Evolutionary conservation across 1,140 invertebrate genomes (phyloP).

Genomic region (Phymorhynchus buccinoides): DNA sequence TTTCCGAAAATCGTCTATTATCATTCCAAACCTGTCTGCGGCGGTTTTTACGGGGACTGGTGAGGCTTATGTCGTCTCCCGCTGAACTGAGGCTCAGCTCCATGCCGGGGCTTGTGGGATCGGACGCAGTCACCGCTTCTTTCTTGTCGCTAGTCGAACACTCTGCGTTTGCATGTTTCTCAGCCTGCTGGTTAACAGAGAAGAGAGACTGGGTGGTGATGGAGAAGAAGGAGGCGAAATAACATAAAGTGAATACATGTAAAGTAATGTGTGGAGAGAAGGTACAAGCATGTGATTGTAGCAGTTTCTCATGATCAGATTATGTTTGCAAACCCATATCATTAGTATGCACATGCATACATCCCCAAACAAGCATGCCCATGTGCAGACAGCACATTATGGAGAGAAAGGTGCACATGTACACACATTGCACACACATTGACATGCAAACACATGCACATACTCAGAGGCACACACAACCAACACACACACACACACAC

Average conservation of each 20-base stretch:
- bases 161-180: background rate
- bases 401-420: too few species aligned
- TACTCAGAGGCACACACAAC: background rate
- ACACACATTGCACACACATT: background rate
- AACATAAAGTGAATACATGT: too few species aligned
- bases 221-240: background rate
- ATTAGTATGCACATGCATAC: too few species aligned
- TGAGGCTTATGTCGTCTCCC: background rate
- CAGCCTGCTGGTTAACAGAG: background rate
- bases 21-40: background rate
- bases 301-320: too few species aligned
- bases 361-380: too few species aligned
- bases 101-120: conserved; percentile 17
- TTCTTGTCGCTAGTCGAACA: background rate
- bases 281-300: too few species aligned
- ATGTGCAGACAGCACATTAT: too few species aligned
- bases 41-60: conserved; percentile 9
- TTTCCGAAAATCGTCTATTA: too few species aligned
- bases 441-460: background rate
- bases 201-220: background rate
- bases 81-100: background rate
- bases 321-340: too few species aligned
- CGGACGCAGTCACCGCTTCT: background rate
- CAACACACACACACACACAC: background rate
- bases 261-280: background rate